Evolutionary conservation across 1,140 invertebrate species (phyloP).

Genomic region (Trachymyrmex septentrionalis): DNA sequence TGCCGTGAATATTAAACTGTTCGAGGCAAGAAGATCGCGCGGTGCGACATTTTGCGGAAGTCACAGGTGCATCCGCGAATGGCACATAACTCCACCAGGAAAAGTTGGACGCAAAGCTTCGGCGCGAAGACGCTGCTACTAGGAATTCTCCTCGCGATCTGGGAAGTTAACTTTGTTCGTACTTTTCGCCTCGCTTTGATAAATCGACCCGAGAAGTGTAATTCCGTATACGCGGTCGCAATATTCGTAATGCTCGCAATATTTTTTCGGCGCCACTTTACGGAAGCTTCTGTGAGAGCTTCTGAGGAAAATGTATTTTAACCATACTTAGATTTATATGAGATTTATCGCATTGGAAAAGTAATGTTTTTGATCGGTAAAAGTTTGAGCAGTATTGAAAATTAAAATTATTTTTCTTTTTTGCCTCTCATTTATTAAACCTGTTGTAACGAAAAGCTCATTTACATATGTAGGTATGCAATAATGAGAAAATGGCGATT

Average conservation of each 20-base stretch:
- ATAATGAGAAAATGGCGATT: constrained; percentile 12
- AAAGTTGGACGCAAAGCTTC: constrained; percentile 36
- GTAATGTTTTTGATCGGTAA: background rate
- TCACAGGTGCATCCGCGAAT: constrained; percentile 26
- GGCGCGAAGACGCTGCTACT: background rate
- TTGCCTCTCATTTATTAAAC: constrained; percentile 20
- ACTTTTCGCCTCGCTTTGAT: constrained; percentile 34
- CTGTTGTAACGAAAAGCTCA: background rate
- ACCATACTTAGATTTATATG: background rate
- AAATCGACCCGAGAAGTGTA: constrained; percentile 32
- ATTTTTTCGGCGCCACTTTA: constrained; percentile 29
- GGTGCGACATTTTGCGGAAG: background rate
- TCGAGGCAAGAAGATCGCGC: constrained; percentile 9
- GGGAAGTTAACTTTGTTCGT: constrained; percentile 40
- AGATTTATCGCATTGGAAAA: background rate
- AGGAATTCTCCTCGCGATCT: constrained; percentile 7
- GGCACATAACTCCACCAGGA: background rate
- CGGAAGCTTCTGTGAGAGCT: background rate
- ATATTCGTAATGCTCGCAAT: constrained; percentile 18
- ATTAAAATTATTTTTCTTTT: constrained; percentile 2
- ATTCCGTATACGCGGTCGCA: background rate
- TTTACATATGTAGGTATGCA: no score
- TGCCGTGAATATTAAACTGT: constrained; percentile 41
- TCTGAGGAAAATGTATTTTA: background rate
- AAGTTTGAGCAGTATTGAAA: background rate